Base-by-base conservation (phyloP, 37 sponge, comb jelly and placozoan species). In the Diacarnus erythraeanus region DNA sequence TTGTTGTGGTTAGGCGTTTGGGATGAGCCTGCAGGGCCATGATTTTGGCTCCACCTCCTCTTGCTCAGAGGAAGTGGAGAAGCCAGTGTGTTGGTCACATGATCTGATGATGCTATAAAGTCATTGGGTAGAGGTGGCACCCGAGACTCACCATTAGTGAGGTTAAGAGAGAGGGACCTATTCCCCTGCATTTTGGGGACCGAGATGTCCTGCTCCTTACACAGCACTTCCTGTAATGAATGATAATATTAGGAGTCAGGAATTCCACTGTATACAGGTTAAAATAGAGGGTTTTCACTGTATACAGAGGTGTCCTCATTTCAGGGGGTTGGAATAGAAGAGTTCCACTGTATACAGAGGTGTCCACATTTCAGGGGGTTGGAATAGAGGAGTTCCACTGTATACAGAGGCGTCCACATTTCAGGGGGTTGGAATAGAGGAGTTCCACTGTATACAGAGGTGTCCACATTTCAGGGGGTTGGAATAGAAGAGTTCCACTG, bases 111-210 rank as follows among this genome's bases (percentile, higher is more conserved):
- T 65, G 66, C 66, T 15, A 29, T 38, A 2, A 60, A 9, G 41
- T 38, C 42, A 25, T 33, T 37, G 26, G 77, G 77, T 59, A 76
- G 61, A 56, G 74, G 74, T 10, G 74, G 74, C 21, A 74, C 74
- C 23, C 74, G 56, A 33, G 74, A 57, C 15, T 38, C 66, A 30
- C 66, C 31, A 65, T n/a, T 72, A 10, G 51, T 4, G 8, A 9
- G 34, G 33, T 59, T 37, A 17, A 39, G 71, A 59, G 59, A 60
- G 37, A 22, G 76, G 8, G n/a, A 33, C 20, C 57, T 38, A 33
- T 75, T 56, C 21, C 58, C 0, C 20, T 63, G 30, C 6, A 63
- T 15, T 27, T 71, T 25, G 37, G 76, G 76, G 31, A 59, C 15
- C n/a, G 60, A 36, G 34, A 75, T 27, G 5, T 59, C 36, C 18